phyloP scores from a whole-genome alignment of 2,113 vertebrate species.

The Sciurus niger region DNA sequence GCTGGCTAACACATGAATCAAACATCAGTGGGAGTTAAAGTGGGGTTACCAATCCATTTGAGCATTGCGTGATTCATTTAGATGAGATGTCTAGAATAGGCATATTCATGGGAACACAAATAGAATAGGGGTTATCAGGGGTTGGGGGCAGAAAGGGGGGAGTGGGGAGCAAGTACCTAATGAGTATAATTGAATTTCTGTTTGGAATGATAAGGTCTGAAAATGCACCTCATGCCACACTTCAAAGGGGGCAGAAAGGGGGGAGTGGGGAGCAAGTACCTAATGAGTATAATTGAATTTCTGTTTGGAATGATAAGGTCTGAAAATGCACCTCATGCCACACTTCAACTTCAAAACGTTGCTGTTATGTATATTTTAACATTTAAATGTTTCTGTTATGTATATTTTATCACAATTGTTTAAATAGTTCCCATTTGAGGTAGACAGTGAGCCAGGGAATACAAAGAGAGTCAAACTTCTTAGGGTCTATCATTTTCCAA shows the following conservation, averaged over 20 bases:
- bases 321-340: neutral
- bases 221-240: neutral
- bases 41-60: neutral
- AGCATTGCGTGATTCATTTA: neutral
- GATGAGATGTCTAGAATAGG: neutral
- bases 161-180: neutral
- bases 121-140: neutral
- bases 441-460: neutral
- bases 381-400: neutral
- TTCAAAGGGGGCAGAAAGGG: accelerated
- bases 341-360: neutral
- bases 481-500: neutral
- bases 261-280: neutral
- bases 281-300: neutral
- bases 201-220: neutral
- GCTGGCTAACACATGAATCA: neutral
- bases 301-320: neutral
- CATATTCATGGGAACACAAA: neutral
- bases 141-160: accelerated
- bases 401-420: neutral
- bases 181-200: neutral
- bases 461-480: neutral
- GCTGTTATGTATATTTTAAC: neutral
- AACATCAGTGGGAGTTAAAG: neutral
- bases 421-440: neutral